phyloP scores from a whole-genome alignment of 2,797 vertebrate species.

The Carduelis carduelis region DNA sequence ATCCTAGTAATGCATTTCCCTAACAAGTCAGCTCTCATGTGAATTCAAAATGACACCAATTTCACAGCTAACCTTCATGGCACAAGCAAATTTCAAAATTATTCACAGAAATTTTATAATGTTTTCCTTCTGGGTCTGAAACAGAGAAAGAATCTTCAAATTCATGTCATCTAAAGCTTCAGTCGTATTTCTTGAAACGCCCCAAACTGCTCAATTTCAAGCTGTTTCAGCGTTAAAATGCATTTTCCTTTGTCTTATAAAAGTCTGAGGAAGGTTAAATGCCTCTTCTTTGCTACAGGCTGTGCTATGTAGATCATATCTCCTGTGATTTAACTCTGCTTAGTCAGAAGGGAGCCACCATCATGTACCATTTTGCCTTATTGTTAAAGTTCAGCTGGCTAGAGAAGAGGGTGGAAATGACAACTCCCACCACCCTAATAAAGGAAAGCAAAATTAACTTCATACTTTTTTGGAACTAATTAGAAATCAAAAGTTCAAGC shows the following conservation, averaged over 20 bases:
- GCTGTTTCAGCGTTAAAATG: background rate
- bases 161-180: background rate
- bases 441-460: background rate
- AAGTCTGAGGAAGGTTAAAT: background rate
- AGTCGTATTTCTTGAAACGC: background rate
- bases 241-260: conserved; percentile 6
- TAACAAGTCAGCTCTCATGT: background rate
- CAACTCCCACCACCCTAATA: background rate
- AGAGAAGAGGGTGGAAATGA: background rate
- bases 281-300: background rate
- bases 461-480: background rate
- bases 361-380: background rate
- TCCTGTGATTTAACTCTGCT: conserved; percentile 25
- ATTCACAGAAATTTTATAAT: background rate
- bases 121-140: background rate
- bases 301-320: background rate
- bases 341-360: background rate
- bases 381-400: background rate
- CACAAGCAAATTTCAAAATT: conserved; percentile 15
- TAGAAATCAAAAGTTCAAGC: background rate
- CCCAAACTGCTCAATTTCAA: conserved; percentile 11
- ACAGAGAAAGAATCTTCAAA: background rate
- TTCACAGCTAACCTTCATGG: background rate
- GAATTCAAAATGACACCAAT: background rate
- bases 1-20: background rate